phyloP scores from a whole-genome alignment of 2,113 vertebrate species.

The Nothocercus nigrocapillus region DNA sequence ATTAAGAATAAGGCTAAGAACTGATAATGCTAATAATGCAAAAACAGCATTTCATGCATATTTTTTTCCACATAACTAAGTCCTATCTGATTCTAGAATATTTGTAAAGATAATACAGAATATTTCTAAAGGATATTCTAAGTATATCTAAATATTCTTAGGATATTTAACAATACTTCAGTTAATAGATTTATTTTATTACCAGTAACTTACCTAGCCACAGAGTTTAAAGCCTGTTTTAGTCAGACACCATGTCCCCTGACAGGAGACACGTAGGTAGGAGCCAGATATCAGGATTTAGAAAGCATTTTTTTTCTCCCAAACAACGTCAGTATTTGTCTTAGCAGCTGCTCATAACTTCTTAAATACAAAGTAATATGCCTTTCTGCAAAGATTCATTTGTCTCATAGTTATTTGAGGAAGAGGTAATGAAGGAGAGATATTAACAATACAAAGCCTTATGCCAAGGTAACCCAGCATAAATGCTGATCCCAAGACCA shows the following conservation, averaged over 20 bases:
- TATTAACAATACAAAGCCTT: not conserved
- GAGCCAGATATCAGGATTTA: not conserved
- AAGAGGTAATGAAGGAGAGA: not conserved
- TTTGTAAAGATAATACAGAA: not conserved
- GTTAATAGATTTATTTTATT: not conserved
- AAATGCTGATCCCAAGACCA: not conserved
- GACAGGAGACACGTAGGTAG: not conserved
- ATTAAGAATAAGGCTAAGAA: not conserved
- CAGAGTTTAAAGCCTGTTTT: not conserved
- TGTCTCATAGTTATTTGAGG: not conserved
- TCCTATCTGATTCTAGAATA: not conserved
- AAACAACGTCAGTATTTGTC: not conserved
- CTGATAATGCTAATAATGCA: not conserved
- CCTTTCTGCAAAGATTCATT: not conserved
- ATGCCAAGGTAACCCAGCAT: not conserved
- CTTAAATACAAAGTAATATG: not conserved
- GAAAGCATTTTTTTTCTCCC: not conserved
- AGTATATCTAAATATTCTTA: not conserved
- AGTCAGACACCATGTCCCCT: not conserved
- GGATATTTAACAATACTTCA: not conserved
- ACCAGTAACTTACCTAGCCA: not conserved
- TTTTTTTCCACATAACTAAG: not conserved
- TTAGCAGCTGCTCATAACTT: not conserved
- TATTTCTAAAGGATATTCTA: not conserved
- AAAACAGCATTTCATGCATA: not conserved